Evolutionary conservation across 2,797 vertebrate species (phyloP).

Genomic region (Aplochiton taeniatus): DNA sequence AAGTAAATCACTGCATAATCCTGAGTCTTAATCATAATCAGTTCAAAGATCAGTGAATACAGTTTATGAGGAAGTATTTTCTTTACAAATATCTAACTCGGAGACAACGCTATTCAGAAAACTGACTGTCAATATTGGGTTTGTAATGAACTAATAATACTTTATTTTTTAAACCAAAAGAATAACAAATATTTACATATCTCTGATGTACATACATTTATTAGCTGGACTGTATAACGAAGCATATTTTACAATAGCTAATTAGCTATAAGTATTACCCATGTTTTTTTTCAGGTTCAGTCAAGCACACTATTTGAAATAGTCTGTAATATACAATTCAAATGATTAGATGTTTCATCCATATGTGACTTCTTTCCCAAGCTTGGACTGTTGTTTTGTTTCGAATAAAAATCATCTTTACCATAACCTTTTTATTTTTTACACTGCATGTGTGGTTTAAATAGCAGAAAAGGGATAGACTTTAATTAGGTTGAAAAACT

Average conservation of each 20-base stretch:
- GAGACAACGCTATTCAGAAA: constrained; percentile 35
- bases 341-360: constrained; percentile 26
- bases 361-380: constrained; percentile 10
- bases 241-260: constrained; percentile 44
- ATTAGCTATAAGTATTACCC: constrained; percentile 24
- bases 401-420: background rate
- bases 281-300: constrained; percentile 9
- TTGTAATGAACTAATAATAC: background rate
- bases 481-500: constrained; percentile 51
- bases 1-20: no score
- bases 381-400: constrained; percentile 18
- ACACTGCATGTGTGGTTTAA: constrained; percentile 1
- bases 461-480: constrained; percentile 25
- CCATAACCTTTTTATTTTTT: constrained; percentile 6
- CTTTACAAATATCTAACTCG: constrained; percentile 41
- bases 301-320: constrained; percentile 19
- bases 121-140: constrained; percentile 20
- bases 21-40: no score
- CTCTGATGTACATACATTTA: constrained; percentile 65
- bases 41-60: no score
- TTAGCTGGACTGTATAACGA: constrained; percentile 46
- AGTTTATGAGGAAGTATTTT: constrained; percentile 14
- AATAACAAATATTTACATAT: constrained; percentile 42
- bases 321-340: constrained; percentile 5
- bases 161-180: constrained; percentile 26